phyloP scores from a whole-genome alignment of 1,140 invertebrate genomes.

The Fopius arisanus region DNA sequence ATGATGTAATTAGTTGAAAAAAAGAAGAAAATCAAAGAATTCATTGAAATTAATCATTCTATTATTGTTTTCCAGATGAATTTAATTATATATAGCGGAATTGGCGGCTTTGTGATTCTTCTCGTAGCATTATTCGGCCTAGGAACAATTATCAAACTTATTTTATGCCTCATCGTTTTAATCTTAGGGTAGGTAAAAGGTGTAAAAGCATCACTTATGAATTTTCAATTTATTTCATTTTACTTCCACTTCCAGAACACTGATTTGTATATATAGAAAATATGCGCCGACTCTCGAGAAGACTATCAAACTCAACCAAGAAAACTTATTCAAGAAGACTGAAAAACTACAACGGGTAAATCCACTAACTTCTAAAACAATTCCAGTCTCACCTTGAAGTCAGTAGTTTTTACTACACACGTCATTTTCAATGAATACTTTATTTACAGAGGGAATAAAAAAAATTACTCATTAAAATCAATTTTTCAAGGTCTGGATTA shows the following conservation, averaged over 20 bases:
- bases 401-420: constrained; percentile 9
- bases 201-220: no score
- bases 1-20: no score
- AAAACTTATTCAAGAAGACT: constrained; percentile 62
- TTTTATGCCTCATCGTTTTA: constrained; percentile 52
- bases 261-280: constrained; percentile 58
- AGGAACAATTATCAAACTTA: constrained; percentile 51
- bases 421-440: no score
- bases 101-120: constrained; percentile 54
- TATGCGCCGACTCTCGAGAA: constrained; percentile 53
- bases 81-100: constrained; percentile 54
- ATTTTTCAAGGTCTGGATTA: no score
- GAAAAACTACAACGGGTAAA: constrained; percentile 58
- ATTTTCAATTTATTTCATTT: neutral
- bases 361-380: neutral
- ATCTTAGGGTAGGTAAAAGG: constrained; percentile 55
- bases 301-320: constrained; percentile 54
- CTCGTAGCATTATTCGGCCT: constrained; percentile 55
- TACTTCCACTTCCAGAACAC: constrained; percentile 44
- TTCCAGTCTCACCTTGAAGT: neutral
- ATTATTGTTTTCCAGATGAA: constrained; percentile 60
- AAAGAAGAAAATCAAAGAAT: neutral
- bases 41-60: no score
- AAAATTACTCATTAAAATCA: no score
- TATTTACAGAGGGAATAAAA: no score